Conservation (phyloP, 2,888 invertebrate species). For the Gnatocerus cornutus region DNA sequence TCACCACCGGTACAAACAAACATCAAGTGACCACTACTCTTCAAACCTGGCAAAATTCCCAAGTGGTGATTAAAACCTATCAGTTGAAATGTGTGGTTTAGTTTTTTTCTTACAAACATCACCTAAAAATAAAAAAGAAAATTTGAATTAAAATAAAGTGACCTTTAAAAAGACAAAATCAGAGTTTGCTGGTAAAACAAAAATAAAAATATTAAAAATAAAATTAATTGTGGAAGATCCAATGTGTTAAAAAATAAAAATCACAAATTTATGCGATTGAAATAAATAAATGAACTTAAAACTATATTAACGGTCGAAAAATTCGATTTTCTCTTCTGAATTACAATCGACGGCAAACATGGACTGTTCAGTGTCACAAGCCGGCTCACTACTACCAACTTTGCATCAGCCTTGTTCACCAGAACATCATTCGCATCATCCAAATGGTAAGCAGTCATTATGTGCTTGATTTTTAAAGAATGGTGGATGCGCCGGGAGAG, state of each 20-base stretch:
- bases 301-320: no score
- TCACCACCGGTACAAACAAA: conserved; percentile 60
- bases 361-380: conserved; percentile 65
- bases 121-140: no score
- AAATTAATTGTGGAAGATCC: no score
- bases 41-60: background rate
- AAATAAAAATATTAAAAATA: no score
- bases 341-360: conserved; percentile 52
- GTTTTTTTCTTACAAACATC: no score
- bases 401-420: conserved; percentile 67
- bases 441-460: conserved; percentile 57
- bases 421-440: conserved; percentile 62
- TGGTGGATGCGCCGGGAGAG: conserved; percentile 27
- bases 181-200: no score
- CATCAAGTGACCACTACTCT: conserved; percentile 50
- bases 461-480: background rate
- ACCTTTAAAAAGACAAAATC: no score
- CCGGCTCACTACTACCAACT: conserved; percentile 60
- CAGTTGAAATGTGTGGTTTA: no score
- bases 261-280: no score
- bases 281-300: no score
- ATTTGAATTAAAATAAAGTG: no score
- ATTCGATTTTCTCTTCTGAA: background rate
- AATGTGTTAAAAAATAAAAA: no score
- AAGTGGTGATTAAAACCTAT: background rate